phyloP scores from a whole-genome alignment of 2,888 invertebrate species.

The Empis stercorea region DNA sequence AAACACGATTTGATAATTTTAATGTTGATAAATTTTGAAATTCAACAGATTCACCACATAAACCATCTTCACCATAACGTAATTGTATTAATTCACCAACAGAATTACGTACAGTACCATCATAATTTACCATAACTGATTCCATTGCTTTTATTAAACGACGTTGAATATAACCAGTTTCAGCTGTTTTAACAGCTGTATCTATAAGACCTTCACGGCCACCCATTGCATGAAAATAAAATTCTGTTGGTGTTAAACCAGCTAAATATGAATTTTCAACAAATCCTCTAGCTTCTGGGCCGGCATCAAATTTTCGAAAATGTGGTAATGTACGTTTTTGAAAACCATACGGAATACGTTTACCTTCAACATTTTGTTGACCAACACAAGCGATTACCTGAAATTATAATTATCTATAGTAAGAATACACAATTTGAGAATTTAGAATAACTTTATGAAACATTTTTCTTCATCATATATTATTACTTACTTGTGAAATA shows the following conservation, averaged over 20 bases:
- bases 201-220: slow-evolving; percentile 98
- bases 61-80: slow-evolving; percentile 92
- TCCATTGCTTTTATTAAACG: slow-evolving; percentile 97
- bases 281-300: slow-evolving; percentile 95
- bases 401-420: too few species aligned
- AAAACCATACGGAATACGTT: slow-evolving; percentile 97
- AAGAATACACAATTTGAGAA: too few species aligned
- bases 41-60: slow-evolving; percentile 88
- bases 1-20: slow-evolving; percentile 62
- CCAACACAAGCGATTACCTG: slow-evolving; percentile 92
- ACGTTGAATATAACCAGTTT: slow-evolving; percentile 96
- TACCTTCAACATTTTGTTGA: slow-evolving; percentile 98
- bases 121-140: slow-evolving; percentile 92
- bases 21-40: slow-evolving; percentile 65
- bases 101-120: slow-evolving; percentile 89
- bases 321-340: slow-evolving; percentile 92
- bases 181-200: slow-evolving; percentile 98
- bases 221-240: slow-evolving; percentile 99
- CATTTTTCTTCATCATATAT: too few species aligned
- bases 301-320: slow-evolving; percentile 98
- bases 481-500: slow-evolving; percentile 61
- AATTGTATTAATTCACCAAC: slow-evolving; percentile 77
- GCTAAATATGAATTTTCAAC: slow-evolving; percentile 98
- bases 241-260: slow-evolving; percentile 92
- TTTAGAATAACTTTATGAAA: too few species aligned